phyloP scores from a whole-genome alignment of 1,140 invertebrate species.

The Patella vulgata region DNA sequence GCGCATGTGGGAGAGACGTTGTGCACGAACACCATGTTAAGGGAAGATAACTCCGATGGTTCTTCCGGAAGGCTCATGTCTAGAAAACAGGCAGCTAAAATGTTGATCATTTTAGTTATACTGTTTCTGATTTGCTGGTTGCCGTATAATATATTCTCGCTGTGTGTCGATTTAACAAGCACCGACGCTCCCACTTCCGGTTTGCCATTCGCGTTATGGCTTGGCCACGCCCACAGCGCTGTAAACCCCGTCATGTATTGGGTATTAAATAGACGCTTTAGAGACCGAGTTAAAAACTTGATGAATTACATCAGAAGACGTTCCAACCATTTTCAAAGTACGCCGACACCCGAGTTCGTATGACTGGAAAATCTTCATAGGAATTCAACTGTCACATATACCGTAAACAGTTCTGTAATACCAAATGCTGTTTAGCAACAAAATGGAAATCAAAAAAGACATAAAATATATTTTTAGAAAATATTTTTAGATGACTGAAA shows the following conservation, averaged over 20 bases:
- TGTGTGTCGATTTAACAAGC: constrained; percentile 73
- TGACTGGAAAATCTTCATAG: too few relatives aligned
- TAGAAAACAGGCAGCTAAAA: constrained; percentile 87
- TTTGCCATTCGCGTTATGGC: constrained; percentile 72
- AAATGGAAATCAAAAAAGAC: too few relatives aligned
- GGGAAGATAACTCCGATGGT: constrained; percentile 70
- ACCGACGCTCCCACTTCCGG: constrained; percentile 43
- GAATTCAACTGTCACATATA: too few relatives aligned
- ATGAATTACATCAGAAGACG: constrained; percentile 26
- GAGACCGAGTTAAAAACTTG: constrained; percentile 38
- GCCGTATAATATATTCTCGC: constrained; percentile 79
- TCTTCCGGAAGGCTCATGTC: constrained; percentile 77
- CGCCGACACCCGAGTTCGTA: neutral
- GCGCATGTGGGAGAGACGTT: constrained; percentile 62
- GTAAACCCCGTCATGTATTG: constrained; percentile 82
- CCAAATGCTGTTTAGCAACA: too few relatives aligned
- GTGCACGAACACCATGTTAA: constrained; percentile 71
- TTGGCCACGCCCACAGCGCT: constrained; percentile 82
- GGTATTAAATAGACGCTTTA: constrained; percentile 76
- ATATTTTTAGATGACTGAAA: too few relatives aligned
- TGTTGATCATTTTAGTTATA: constrained; percentile 91
- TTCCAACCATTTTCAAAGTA: constrained; percentile 16
- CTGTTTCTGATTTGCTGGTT: constrained; percentile 96
- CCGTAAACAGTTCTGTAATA: too few relatives aligned
- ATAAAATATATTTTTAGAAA: too few relatives aligned